These are phyloP conservation scores for Lasius platythorax DNA, from an alignment of 2,888 invertebrate species.

Conservation along the genomic window DNA sequence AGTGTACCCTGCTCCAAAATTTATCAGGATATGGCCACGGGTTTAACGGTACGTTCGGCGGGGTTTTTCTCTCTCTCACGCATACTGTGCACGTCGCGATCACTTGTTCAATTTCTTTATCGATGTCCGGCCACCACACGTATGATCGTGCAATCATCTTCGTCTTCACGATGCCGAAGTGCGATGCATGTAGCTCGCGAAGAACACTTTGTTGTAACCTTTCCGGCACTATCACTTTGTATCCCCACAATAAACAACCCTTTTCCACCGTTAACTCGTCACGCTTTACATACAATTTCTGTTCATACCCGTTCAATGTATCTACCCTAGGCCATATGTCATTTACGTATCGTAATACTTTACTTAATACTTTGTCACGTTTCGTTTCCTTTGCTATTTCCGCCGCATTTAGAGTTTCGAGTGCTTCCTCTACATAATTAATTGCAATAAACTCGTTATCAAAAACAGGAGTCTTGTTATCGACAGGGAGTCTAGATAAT, in stretches of 20 bases:
- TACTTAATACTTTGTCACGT: constrained; percentile 53
- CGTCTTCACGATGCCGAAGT: constrained; percentile 54
- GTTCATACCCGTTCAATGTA: constrained; percentile 19
- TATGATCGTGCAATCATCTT: constrained; percentile 49
- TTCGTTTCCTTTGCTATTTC: constrained; percentile 54
- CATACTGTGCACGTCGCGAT: constrained; percentile 28
- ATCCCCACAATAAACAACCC: constrained; percentile 43
- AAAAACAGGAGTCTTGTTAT: not conserved
- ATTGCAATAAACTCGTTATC: not conserved
- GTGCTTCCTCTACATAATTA: constrained; percentile 20
- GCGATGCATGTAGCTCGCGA: constrained; percentile 11
- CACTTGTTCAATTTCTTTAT: constrained; percentile 36
- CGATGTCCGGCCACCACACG: constrained; percentile 54
- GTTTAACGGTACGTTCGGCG: constrained; percentile 31
- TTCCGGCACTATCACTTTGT: constrained; percentile 3
- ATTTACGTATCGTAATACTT: constrained; percentile 39
- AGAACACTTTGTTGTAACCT: not conserved
- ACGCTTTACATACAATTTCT: constrained; percentile 45
- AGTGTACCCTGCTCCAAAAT: constrained; percentile 22
- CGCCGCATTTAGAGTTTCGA: not conserved
- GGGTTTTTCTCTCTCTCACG: constrained; percentile 1
- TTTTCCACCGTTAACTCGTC: constrained; percentile 55
- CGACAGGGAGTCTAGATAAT: constrained; percentile 53
- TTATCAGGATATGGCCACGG: constrained; percentile 44
- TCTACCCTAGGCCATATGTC: constrained; percentile 19